Conservation (phyloP, 2,888 invertebrate species). For the Lasius platythorax region DNA sequence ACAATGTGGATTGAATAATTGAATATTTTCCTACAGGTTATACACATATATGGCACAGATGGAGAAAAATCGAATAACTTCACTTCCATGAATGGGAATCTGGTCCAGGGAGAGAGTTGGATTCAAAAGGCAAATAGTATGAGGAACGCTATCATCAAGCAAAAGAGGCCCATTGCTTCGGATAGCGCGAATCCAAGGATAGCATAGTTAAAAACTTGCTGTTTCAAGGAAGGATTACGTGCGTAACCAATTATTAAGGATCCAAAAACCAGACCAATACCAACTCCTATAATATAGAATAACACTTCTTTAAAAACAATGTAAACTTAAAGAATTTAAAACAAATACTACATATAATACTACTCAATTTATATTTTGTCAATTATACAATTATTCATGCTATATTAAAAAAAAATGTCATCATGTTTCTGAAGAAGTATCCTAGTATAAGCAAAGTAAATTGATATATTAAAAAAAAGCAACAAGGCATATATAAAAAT, state of each 20-base stretch:
- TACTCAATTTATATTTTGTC: background rate
- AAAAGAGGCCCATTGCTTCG: slow-evolving; percentile 99
- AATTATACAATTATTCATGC: background rate
- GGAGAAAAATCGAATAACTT: slow-evolving; percentile 38
- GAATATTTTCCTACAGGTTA: background rate
- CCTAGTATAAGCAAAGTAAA: background rate
- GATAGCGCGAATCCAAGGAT: slow-evolving; percentile 99
- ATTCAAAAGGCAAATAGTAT: slow-evolving; percentile 97
- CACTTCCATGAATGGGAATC: slow-evolving; percentile 24
- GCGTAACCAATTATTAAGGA: slow-evolving; percentile 98
- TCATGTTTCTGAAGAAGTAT: background rate
- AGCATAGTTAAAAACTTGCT: slow-evolving; percentile 99
- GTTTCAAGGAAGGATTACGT: slow-evolving; percentile 98
- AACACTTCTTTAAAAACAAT: slow-evolving; percentile 9
- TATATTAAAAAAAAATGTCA: background rate
- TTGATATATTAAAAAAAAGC: background rate
- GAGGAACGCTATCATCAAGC: slow-evolving; percentile 99
- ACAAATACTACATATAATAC: background rate
- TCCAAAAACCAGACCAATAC: slow-evolving; percentile 99
- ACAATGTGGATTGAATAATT: background rate
- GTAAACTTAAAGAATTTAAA: slow-evolving; percentile 18
- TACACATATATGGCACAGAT: background rate
- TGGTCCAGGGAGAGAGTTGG: slow-evolving; percentile 45
- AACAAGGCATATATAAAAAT: background rate
- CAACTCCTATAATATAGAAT: slow-evolving; percentile 91